Base-by-base conservation (phyloP, 2,797 vertebrate genomes). In the Coracias cyanogaster region DNA sequence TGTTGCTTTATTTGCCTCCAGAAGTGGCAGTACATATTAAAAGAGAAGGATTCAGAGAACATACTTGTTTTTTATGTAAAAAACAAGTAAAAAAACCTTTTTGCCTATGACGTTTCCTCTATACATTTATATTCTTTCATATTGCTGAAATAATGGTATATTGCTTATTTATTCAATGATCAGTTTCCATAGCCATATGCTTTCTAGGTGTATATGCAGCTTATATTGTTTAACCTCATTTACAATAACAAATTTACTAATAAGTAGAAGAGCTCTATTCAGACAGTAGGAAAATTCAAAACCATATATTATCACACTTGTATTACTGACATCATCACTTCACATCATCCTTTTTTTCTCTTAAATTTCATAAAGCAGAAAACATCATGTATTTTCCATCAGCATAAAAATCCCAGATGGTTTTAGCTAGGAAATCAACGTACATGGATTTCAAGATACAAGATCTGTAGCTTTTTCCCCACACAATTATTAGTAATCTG, bases 321-420 rank as follows among this genome's bases (percentile, higher is more conserved):
- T 45, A 71, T 86, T 85, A 81, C 82, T 86, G 82, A 96, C 73
- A 91, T 89, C 90, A 95, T 93, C 62, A 79, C 51, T 93, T 78
- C 84, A 83, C 31, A 96, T 90, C 62, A 95, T 72, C 70, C 43
- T 80, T 90, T 49, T 25, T 57, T 84, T 71, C 95, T 35, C 55
- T 58, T 73, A 90, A 81, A 94, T 96, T 96, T 97, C 88, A 93
- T 33, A 87, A 92, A 96, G 91, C 79, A 93, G 96, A 97, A 96
- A 97, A 95, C 67, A 89, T 79, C 67, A 61, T 52, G 33, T 67
- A 94, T 96, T 94, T 95, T 79, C 70, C 93, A 92, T 81, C 93
- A 58, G 86, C 85, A 97, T 94, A 93, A 97, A 87, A 94, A 86
- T 52, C 57, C 69, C 92, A 97, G 82, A 96, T 84, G 90, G 89